These are phyloP conservation scores for Halictus ligatus DNA, from an alignment of 2,888 invertebrate species.

Conservation along the genomic window DNA sequence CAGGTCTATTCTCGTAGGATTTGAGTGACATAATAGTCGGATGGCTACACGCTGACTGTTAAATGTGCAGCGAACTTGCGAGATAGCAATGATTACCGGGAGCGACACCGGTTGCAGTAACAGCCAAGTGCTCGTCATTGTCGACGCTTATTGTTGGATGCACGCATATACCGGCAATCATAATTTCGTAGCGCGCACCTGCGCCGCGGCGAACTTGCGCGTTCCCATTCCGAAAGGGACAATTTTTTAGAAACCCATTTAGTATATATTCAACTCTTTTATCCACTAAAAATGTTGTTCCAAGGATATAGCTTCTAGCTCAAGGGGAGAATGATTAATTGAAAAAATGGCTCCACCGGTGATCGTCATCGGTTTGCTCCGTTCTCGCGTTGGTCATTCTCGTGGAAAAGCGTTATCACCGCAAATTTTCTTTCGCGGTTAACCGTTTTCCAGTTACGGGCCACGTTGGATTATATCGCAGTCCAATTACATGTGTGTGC, in stretches of 20 bases:
- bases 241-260: not conserved
- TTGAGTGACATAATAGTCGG: slow-evolving; percentile 58
- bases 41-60: slow-evolving; percentile 54
- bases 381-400: slow-evolving; percentile 63
- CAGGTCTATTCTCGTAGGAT: slow-evolving; percentile 54
- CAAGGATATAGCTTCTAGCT: not conserved
- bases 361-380: not conserved
- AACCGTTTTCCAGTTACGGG: not conserved
- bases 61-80: slow-evolving; percentile 51
- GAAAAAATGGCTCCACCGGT: not conserved
- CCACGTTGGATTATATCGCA: too few relatives aligned
- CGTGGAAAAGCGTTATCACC: slow-evolving; percentile 39
- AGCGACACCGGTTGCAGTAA: slow-evolving; percentile 56
- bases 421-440: slow-evolving; percentile 27
- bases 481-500: not conserved
- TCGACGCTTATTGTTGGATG: slow-evolving; percentile 29
- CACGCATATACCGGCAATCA: slow-evolving; percentile 50
- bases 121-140: slow-evolving; percentile 42
- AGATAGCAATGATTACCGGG: slow-evolving; percentile 55
- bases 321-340: not conserved
- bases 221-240: not conserved
- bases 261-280: not conserved
- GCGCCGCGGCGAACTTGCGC: not conserved
- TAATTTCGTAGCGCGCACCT: slow-evolving; percentile 16
- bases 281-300: not conserved